Evolutionary conservation across 37 sponge, comb jelly and placozoan genomes (phyloP).

Genomic region (Beroe forskalii): DNA sequence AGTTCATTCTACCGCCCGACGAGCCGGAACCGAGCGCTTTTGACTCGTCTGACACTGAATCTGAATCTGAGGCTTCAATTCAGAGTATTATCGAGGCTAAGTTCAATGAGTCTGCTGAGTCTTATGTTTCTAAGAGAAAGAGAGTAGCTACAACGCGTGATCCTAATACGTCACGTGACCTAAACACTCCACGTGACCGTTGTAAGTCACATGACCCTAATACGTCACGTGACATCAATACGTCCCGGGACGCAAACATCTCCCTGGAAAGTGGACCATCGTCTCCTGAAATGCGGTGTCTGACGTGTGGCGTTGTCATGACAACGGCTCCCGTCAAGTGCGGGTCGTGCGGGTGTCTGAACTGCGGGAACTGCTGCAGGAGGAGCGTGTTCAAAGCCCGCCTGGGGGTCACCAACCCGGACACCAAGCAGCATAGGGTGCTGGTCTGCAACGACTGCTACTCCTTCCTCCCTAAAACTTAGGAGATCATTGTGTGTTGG

Average conservation of each 20-base stretch:
- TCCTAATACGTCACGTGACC: background rate
- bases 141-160: background rate
- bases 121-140: no score
- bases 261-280: background rate
- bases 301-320: background rate
- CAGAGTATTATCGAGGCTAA: background rate
- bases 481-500: no score
- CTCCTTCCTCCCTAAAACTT: background rate
- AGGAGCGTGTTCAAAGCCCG: background rate
- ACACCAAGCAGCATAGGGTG: background rate
- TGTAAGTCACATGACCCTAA: no score
- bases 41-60: background rate
- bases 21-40: background rate
- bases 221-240: background rate
- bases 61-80: background rate
- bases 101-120: background rate
- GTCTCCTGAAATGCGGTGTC: background rate
- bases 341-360: constrained; percentile 23
- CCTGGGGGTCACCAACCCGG: constrained; percentile 58
- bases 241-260: background rate
- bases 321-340: background rate
- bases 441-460: constrained; percentile 13
- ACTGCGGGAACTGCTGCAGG: constrained; percentile 26
- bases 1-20: background rate
- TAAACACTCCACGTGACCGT: background rate